A percentile compares a stretch with the other conserved stretches of the same genome.
These are phyloP conservation scores for Brachionus sp. DNA, from an alignment of 1,140 invertebrate genomes.

Conservation along the genomic window DNA sequence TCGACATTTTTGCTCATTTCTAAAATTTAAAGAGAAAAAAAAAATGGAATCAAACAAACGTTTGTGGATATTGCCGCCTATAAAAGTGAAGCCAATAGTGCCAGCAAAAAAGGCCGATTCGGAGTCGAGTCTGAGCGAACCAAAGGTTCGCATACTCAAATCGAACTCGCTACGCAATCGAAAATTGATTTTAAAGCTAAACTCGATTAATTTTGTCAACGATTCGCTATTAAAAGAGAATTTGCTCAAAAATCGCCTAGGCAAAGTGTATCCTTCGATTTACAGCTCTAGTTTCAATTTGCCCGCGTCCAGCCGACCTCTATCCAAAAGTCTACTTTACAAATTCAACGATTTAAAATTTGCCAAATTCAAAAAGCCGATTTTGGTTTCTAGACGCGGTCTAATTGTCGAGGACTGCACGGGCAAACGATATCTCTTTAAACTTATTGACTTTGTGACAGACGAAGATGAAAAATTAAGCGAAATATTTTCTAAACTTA, in stretches of 20 bases:
- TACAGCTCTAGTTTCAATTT: not conserved
- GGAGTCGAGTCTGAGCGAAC: not conserved
- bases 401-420: not conserved
- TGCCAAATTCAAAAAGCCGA: not conserved
- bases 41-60: constrained; percentile 21
- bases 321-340: not conserved
- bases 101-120: not conserved
- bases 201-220: constrained; percentile 25
- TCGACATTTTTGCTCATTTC: constrained; percentile 43
- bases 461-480: not conserved
- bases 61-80: not conserved
- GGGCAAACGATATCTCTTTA: not conserved
- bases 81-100: not conserved
- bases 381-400: not conserved
- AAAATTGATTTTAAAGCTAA: constrained; percentile 23
- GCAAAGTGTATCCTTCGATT: not conserved
- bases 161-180: not conserved
- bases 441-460: not conserved
- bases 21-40: not conserved
- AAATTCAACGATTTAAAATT: not conserved
- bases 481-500: not conserved
- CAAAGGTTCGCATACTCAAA: not conserved
- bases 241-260: not conserved
- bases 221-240: not conserved
- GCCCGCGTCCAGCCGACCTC: not conserved